These are phyloP conservation scores for Crotalus tigris DNA, from an alignment of 2,113 vertebrate genomes.

Conservation along the genomic window DNA sequence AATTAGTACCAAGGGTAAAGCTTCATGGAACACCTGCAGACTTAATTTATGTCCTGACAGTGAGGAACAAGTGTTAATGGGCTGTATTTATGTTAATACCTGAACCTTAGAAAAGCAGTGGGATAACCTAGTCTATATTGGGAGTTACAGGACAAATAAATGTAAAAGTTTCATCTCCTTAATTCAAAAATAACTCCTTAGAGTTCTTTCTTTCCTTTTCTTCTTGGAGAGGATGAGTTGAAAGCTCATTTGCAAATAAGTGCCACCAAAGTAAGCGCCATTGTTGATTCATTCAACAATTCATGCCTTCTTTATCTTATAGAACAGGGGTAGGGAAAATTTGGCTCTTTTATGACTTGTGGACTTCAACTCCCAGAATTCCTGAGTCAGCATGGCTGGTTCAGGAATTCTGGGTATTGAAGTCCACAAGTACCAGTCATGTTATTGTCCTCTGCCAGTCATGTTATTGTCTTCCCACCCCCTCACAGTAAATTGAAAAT, in stretches of 20 bases:
- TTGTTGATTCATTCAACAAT: background rate
- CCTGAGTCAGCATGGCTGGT: no score
- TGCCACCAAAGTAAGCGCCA: slow-evolving; percentile 29
- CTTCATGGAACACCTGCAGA: slow-evolving; percentile 99
- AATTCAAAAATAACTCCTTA: slow-evolving; percentile 58
- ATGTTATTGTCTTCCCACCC: no score
- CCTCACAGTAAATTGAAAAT: no score
- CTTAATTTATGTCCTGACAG: slow-evolving; percentile 99
- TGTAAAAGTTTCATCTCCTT: slow-evolving; percentile 70
- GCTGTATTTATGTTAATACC: slow-evolving; percentile 99
- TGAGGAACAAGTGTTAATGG: slow-evolving; percentile 99
- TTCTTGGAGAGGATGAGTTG: background rate
- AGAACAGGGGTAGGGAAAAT: no score
- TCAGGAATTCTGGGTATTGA: no score
- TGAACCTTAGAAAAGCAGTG: slow-evolving; percentile 77
- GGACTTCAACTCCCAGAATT: no score
- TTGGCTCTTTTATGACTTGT: no score
- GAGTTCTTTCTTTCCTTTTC: slow-evolving; percentile 35
- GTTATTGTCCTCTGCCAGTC: no score
- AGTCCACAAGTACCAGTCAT: no score
- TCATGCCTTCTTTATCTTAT: background rate
- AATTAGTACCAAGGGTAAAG: slow-evolving; percentile 99
- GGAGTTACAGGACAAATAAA: slow-evolving; percentile 76
- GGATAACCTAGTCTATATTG: slow-evolving; percentile 72
- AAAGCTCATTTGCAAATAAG: slow-evolving; percentile 33